Conservation (phyloP, 1,140 invertebrate genomes). For the Achatina immaculata region DNA sequence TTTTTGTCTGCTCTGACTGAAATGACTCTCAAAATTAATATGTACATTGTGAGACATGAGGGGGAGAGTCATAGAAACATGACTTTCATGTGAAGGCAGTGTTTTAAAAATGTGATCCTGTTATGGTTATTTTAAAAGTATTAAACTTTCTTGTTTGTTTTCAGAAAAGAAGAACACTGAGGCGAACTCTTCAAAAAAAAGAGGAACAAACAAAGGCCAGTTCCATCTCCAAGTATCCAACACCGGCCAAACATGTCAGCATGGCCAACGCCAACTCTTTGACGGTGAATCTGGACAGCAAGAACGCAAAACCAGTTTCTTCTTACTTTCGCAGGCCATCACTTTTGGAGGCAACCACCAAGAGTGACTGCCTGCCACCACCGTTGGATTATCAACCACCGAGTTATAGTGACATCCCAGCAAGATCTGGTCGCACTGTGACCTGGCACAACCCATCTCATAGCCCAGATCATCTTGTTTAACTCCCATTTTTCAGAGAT, state of each 20-base stretch:
- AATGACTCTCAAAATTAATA: no score
- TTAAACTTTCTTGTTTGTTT: slow-evolving; percentile 41
- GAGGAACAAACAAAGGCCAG: slow-evolving; percentile 49
- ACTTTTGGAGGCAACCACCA: slow-evolving; percentile 51
- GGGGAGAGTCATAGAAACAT: no score
- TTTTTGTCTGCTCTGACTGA: no score
- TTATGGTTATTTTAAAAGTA: no score
- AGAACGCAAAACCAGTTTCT: slow-evolving; percentile 44
- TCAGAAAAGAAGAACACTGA: slow-evolving; percentile 64
- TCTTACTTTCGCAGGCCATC: slow-evolving; percentile 45
- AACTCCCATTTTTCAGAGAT: not conserved
- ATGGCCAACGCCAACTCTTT: slow-evolving; percentile 38
- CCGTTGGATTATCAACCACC: slow-evolving; percentile 30
- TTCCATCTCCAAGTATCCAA: slow-evolving; percentile 40
- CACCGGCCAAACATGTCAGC: not conserved
- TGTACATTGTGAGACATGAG: no score
- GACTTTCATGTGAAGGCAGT: no score
- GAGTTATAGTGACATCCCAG: slow-evolving; percentile 31
- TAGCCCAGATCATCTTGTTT: slow-evolving; percentile 39
- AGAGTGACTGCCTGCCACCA: slow-evolving; percentile 40
- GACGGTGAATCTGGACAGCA: slow-evolving; percentile 31
- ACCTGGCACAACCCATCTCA: slow-evolving; percentile 49
- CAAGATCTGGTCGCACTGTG: slow-evolving; percentile 44
- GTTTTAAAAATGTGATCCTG: no score
- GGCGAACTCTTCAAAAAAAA: slow-evolving; percentile 63